Conservation (phyloP, 2,113 vertebrate species). For the Spea multiplicata region DNA sequence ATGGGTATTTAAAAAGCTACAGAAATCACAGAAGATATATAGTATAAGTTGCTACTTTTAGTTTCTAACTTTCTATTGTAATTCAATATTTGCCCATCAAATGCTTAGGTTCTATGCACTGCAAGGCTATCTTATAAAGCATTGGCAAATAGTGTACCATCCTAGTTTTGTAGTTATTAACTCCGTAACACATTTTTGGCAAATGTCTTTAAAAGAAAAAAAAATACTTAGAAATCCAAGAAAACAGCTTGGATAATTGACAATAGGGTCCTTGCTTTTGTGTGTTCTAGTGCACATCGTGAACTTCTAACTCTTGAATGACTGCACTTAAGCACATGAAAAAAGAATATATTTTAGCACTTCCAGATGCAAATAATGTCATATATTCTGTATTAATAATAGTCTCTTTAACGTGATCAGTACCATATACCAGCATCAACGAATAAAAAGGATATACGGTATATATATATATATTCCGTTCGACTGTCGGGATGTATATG, state of each 20-base stretch:
- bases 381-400: no score
- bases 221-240: not conserved
- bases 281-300: not conserved
- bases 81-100: constrained; percentile 50
- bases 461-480: no score
- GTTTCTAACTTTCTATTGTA: constrained; percentile 49
- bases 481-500: no score
- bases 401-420: no score
- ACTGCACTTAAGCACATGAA: no score
- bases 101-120: constrained; percentile 31
- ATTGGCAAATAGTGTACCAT: not conserved
- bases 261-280: constrained; percentile 2
- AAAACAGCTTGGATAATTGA: no score
- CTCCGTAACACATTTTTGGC: constrained; percentile 38
- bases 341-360: no score
- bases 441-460: no score
- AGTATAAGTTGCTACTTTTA: constrained; percentile 48
- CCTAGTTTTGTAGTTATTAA: constrained; percentile 44
- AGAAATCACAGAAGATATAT: constrained; percentile 62
- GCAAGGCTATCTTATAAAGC: constrained; percentile 12
- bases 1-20: constrained; percentile 60
- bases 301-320: no score
- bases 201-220: constrained; percentile 27
- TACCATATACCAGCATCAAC: no score
- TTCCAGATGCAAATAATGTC: no score